A percentile compares a stretch with the other conserved stretches of the same genome.
Evolutionary conservation across 1,140 invertebrate genomes (phyloP).

Genomic region (Drosophila carrolli): DNA sequence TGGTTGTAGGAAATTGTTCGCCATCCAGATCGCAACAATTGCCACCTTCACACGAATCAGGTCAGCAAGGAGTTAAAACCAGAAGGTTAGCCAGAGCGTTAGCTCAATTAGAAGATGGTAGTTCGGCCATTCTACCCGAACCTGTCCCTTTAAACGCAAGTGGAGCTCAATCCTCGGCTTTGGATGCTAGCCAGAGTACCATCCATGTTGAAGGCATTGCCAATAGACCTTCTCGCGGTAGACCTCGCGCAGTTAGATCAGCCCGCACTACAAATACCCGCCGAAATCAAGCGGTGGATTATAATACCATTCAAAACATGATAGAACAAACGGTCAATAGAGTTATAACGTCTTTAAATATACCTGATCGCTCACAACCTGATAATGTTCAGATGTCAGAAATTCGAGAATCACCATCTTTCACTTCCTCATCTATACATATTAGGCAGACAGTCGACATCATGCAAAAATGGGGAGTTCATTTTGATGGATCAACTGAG

Average conservation of each 20-base stretch:
- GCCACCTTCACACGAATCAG: too few relatives aligned
- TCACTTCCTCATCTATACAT: neutral
- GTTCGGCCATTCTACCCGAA: neutral
- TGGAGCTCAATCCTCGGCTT: neutral
- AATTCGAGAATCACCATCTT: neutral
- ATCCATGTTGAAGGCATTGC: neutral
- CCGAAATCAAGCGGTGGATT: neutral
- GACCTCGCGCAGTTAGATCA: too few relatives aligned
- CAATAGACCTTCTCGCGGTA: neutral
- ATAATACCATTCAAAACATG: constrained; percentile 2
- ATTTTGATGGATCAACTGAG: constrained; percentile 4
- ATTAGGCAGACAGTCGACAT: constrained; percentile 1
- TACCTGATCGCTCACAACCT: neutral
- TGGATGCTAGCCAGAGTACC: neutral
- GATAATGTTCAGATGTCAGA: neutral
- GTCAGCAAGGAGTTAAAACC: too few relatives aligned
- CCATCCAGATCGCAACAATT: too few relatives aligned
- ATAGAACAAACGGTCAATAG: neutral
- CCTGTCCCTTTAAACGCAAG: neutral
- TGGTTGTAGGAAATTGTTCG: too few relatives aligned
- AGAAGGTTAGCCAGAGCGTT: too few relatives aligned
- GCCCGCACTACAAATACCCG: too few relatives aligned
- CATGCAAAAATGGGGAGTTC: constrained; percentile 2
- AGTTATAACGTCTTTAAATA: neutral
- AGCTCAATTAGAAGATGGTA: too few relatives aligned